Base-by-base conservation (phyloP, 2,113 vertebrate genomes). In the Stigmatopora argus region DNA sequence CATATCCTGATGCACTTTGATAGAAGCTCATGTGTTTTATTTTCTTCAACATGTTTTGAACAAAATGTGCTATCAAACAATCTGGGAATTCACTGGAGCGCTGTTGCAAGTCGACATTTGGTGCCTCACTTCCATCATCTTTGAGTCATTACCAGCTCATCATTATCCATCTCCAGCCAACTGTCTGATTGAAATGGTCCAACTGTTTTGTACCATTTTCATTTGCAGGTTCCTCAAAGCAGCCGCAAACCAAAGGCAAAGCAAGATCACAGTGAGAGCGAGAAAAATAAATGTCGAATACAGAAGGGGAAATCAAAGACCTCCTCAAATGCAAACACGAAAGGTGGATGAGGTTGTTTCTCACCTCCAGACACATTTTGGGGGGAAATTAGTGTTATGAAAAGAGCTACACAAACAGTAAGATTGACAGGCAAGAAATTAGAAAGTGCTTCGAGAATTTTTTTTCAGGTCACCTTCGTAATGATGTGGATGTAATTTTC, bases 331-430 rank as follows among this genome's bases (percentile, higher is more conserved):
- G 75, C 66, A 12, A 85, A 74, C 67, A 81, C 80, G 65, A 74
- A 68, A 91, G 89, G 77, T 92, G 61, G 89, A 91, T 34, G 78
- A 90, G 88, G 89, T 90, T 74, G 52, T 63, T 31, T 61, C 68
- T 66, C 59, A 65, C 68, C 63, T 57, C 64, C 65, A 35, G 62
- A 66, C 66, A 64, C 59, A 62, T 53, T 60, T 64, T 38, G 62
- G 63, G 52, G 38, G 70, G 57, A 72, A 10, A 61, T 63, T 52
- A 53, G 62, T 19, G 69, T 72, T 59, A 66, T 59, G 49, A 73
- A 73, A 23, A 66, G 62, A 72, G 38, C 14, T 65, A 67, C 58
- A 62, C 64, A 14, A 67, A 77, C 64, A 35, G 57, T 66, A 3
- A 61, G 49, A 72, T 35, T 71, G 71, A 67, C 64, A 56, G 52